Conservation (phyloP, 1,140 invertebrate species). For the Bombus confusus region DNA sequence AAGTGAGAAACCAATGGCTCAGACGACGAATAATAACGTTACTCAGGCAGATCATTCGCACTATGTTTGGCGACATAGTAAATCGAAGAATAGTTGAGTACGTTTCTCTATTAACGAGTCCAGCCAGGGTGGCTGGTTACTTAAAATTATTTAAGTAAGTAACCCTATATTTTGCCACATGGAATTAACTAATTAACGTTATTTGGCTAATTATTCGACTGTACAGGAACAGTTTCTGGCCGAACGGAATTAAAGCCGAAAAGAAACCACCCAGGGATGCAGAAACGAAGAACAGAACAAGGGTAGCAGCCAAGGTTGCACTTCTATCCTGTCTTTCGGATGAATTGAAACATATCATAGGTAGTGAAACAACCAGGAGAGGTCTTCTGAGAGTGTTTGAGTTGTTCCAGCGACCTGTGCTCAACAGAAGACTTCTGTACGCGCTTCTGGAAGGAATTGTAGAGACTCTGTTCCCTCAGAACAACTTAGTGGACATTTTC, state of each 20-base stretch:
- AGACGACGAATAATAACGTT: slow-evolving; percentile 91
- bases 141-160: slow-evolving; percentile 92
- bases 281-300: slow-evolving; percentile 89
- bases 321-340: slow-evolving; percentile 90
- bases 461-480: slow-evolving; percentile 89
- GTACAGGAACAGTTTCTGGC: slow-evolving; percentile 90
- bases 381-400: slow-evolving; percentile 95
- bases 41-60: slow-evolving; percentile 90
- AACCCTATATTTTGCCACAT: neutral
- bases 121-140: slow-evolving; percentile 94
- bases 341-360: slow-evolving; percentile 95
- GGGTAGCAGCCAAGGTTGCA: slow-evolving; percentile 93
- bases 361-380: slow-evolving; percentile 92
- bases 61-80: slow-evolving; percentile 93
- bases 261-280: slow-evolving; percentile 86
- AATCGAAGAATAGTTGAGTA: slow-evolving; percentile 95
- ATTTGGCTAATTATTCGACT: slow-evolving; percentile 36
- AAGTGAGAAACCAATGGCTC: slow-evolving; percentile 94
- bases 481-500: slow-evolving; percentile 86
- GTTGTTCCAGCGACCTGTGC: slow-evolving; percentile 91
- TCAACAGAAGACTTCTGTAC: slow-evolving; percentile 93
- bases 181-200: neutral
- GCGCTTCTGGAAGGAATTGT: slow-evolving; percentile 94
- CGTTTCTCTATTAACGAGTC: slow-evolving; percentile 94
- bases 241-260: slow-evolving; percentile 87